These are phyloP conservation scores for Clanis bilineata DNA, from an alignment of 2,888 invertebrate species.

Conservation along the genomic window DNA sequence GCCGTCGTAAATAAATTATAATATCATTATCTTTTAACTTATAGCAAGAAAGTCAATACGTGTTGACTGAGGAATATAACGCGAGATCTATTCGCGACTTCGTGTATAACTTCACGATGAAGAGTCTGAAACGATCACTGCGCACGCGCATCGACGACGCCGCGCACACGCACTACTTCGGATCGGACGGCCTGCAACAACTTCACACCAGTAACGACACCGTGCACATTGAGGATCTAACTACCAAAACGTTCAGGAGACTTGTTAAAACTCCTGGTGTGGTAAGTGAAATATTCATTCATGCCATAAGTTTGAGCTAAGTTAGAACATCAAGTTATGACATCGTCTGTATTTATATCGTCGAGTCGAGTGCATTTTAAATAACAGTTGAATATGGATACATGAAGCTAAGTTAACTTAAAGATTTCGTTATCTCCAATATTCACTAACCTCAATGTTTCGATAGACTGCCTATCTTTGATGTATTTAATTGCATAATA, in stretches of 20 bases:
- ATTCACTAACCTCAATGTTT: too few species aligned
- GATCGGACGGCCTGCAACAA: slow-evolving; percentile 42
- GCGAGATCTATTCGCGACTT: slow-evolving; percentile 77
- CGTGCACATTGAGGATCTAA: slow-evolving; percentile 85
- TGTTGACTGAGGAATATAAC: slow-evolving; percentile 79
- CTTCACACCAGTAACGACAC: slow-evolving; percentile 41
- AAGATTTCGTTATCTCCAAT: too few species aligned
- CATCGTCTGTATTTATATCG: too few species aligned
- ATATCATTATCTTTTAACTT: slow-evolving; percentile 29
- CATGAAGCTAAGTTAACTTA: too few species aligned
- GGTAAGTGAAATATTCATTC: slow-evolving; percentile 67
- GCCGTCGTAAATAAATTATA: too few species aligned
- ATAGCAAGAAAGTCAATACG: slow-evolving; percentile 87
- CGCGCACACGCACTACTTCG: slow-evolving; percentile 69
- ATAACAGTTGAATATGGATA: too few species aligned
- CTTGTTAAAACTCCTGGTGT: slow-evolving; percentile 82
- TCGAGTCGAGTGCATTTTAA: too few species aligned
- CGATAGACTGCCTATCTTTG: too few species aligned
- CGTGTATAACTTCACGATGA: slow-evolving; percentile 77
- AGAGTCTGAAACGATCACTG: slow-evolving; percentile 60
- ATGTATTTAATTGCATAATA: too few species aligned
- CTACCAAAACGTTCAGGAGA: slow-evolving; percentile 84
- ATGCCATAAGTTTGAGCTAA: too few species aligned
- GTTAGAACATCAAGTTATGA: too few species aligned
- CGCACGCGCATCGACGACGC: slow-evolving; percentile 62